A percentile compares a stretch with the other conserved stretches of the same genome.
These are phyloP conservation scores for Lepilemur ruficaudatus DNA, from an alignment of 2,797 vertebrate species.

Conservation along the genomic window DNA sequence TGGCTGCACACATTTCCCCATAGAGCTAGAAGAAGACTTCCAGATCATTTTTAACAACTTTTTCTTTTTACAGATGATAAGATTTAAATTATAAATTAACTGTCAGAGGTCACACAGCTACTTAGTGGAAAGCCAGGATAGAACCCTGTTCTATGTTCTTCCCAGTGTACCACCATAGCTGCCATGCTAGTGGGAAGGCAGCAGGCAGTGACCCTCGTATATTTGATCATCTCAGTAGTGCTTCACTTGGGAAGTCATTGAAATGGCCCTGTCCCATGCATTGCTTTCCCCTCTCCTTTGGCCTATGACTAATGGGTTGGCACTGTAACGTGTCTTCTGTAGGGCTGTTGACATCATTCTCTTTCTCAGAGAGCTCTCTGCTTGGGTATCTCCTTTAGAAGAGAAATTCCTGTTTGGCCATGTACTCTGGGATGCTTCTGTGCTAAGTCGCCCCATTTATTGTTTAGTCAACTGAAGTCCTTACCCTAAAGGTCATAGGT, in stretches of 20 bases:
- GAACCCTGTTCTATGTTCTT: background rate
- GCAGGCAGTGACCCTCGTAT: constrained; percentile 20
- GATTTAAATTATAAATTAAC: constrained; percentile 26
- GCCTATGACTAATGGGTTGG: constrained; percentile 76
- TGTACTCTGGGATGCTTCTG: constrained; percentile 55
- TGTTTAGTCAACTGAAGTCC: constrained; percentile 74
- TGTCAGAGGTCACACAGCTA: background rate
- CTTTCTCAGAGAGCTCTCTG: constrained; percentile 72
- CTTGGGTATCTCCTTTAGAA: constrained; percentile 78
- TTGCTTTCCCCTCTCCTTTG: constrained; percentile 67
- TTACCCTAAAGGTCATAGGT: constrained; percentile 65
- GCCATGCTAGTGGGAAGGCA: background rate
- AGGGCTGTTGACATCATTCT: constrained; percentile 70
- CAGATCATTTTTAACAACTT: background rate
- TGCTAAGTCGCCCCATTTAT: constrained; percentile 65
- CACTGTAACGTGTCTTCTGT: constrained; percentile 56
- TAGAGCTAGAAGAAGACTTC: background rate
- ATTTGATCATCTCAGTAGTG: constrained; percentile 51
- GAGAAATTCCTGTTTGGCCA: constrained; percentile 67
- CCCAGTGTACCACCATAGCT: background rate
- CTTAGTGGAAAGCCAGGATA: background rate
- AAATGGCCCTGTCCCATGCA: constrained; percentile 67
- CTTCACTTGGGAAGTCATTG: constrained; percentile 62
- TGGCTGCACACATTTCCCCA: constrained; percentile 27
- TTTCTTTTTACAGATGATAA: constrained; percentile 39